Percentiles rank a stretch among this genome's conserved stretches.
Conservation (phyloP, 2,797 vertebrate genomes). For the Myoxocephalus aenaeus region DNA sequence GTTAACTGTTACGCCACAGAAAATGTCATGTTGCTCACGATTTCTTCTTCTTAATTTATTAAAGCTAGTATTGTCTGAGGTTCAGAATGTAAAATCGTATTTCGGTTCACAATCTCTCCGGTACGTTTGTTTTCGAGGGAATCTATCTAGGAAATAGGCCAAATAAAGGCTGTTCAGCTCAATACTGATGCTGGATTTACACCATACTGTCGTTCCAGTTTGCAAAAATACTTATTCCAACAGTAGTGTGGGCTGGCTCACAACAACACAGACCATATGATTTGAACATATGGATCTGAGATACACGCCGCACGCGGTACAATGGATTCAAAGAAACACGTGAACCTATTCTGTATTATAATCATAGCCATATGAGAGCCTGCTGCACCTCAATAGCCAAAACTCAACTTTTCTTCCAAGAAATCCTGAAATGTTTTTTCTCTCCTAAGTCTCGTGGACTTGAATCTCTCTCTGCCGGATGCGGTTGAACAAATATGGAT, state of each 20-base stretch:
- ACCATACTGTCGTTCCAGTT: neutral
- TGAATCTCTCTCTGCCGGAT: conserved; percentile 48
- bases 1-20: neutral
- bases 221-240: conserved; percentile 1
- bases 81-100: neutral
- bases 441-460: conserved; percentile 67
- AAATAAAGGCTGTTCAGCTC: neutral
- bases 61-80: neutral
- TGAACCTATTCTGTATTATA: conserved; percentile 30
- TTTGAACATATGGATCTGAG: neutral
- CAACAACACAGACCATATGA: neutral
- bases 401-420: conserved; percentile 54
- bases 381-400: conserved; percentile 45
- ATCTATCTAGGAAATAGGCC: conserved; percentile 16
- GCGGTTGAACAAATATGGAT: conserved; percentile 40
- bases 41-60: conserved; percentile 1
- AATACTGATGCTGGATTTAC: neutral
- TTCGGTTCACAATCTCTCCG: neutral
- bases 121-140: conserved; percentile 9
- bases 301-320: neutral
- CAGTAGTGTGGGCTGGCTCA: neutral
- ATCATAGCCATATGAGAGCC: conserved; percentile 26
- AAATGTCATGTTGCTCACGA: neutral
- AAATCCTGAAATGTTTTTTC: conserved; percentile 60
- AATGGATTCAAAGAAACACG: conserved; percentile 27